phyloP scores from a whole-genome alignment of 2,113 vertebrate species.

The Pelecanoides urinatrix region DNA sequence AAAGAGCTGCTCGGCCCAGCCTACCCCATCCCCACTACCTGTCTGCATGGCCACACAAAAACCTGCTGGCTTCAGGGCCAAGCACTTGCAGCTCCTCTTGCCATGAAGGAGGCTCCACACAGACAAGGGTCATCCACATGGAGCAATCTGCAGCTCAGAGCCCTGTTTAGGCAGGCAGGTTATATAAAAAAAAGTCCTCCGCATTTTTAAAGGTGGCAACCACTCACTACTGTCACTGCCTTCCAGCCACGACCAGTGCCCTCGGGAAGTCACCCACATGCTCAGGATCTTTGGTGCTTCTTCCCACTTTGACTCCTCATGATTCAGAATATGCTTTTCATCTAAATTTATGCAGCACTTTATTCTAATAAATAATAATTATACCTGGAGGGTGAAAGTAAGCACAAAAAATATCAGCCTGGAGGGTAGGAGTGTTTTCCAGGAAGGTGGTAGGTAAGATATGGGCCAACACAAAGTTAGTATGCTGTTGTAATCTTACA shows the following conservation, averaged over 20 bases:
- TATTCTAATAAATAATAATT: background rate
- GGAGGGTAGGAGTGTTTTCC: background rate
- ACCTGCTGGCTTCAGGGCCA: fast-evolving
- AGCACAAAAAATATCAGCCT: background rate
- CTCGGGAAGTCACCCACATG: fast-evolving
- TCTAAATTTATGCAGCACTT: background rate
- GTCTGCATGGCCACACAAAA: fast-evolving
- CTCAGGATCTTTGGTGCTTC: background rate
- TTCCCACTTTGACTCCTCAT: background rate
- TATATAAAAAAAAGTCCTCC: background rate
- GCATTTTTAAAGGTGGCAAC: background rate
- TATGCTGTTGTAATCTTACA: constrained; percentile 4
- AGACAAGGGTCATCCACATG: background rate
- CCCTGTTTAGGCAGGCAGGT: background rate
- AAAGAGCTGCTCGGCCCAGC: background rate
- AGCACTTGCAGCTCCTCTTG: background rate
- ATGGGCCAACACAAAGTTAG: background rate
- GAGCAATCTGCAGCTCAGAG: background rate
- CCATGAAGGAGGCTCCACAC: background rate
- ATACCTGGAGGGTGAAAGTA: background rate
- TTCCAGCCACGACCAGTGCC: background rate
- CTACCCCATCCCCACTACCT: background rate
- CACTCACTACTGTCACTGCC: background rate
- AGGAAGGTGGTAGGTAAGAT: constrained; percentile 26
- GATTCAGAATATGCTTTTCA: background rate